Evolutionary conservation across 2,113 vertebrate species (phyloP).

Genomic region (Hucho hucho): DNA sequence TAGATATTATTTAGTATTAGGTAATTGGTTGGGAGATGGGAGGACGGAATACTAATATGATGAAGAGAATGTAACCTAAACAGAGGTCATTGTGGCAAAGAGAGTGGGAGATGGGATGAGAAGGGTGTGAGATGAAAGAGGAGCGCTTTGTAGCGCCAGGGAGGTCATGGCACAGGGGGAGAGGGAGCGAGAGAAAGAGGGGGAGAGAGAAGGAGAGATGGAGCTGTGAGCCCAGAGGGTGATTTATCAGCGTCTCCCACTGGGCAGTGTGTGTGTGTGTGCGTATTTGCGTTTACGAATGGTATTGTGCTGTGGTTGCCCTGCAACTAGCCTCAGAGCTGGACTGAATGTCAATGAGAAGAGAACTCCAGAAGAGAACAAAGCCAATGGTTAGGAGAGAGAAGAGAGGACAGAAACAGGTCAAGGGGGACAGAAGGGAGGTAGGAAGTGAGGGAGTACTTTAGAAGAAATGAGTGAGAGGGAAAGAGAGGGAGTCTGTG

Average conservation of each 20-base stretch:
- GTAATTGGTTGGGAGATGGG: not conserved
- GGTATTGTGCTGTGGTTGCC: slow-evolving; percentile 3
- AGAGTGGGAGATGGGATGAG: not conserved
- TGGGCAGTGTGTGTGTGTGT: not conserved
- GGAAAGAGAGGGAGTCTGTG: not conserved
- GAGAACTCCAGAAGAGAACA: not conserved
- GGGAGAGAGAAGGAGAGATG: not conserved
- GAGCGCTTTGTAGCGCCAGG: not conserved
- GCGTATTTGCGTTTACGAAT: not conserved
- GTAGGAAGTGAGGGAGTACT: not conserved
- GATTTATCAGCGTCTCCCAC: not conserved
- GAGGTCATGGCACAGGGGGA: not conserved
- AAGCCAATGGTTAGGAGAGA: not conserved
- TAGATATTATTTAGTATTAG: too few species aligned
- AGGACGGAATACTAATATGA: not conserved
- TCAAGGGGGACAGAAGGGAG: not conserved
- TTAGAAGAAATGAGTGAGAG: not conserved
- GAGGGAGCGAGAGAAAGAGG: not conserved
- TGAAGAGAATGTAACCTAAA: not conserved
- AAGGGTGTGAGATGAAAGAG: slow-evolving; percentile 4
- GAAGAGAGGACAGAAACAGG: not conserved
- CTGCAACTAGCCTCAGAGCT: slow-evolving; percentile 7
- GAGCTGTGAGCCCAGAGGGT: not conserved
- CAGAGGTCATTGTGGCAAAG: not conserved
- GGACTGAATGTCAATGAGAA: slow-evolving; percentile 4